Conservation (phyloP, 2,113 vertebrate genomes). For the Xenotilapia longispinis region DNA sequence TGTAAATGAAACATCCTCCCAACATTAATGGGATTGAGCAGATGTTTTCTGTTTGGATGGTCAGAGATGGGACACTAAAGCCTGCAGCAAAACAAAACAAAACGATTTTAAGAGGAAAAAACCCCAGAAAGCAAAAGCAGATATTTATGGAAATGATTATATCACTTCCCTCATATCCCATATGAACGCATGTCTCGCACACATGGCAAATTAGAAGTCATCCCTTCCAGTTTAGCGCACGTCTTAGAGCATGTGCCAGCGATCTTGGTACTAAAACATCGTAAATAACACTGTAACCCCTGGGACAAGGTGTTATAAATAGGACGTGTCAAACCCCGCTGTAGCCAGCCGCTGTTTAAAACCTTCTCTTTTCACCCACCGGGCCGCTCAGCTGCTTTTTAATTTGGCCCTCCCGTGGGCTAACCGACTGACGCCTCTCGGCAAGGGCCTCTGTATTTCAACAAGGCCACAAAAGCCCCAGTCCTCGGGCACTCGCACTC, state of each 20-base stretch:
- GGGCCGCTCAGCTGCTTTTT: constrained; percentile 79
- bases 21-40: constrained; percentile 63
- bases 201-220: constrained; percentile 67
- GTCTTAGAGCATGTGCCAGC: constrained; percentile 44
- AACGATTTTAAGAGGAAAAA: constrained; percentile 2
- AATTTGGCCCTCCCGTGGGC: constrained; percentile 79
- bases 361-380: constrained; percentile 73
- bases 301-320: constrained; percentile 87
- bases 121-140: constrained; percentile 16
- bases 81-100: constrained; percentile 57
- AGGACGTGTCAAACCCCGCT: constrained; percentile 80
- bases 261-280: constrained; percentile 38
- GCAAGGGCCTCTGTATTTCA: constrained; percentile 82
- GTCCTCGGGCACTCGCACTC: constrained; percentile 39
- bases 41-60: constrained; percentile 67
- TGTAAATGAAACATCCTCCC: constrained; percentile 61
- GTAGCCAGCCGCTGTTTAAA: constrained; percentile 68
- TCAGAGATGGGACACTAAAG: constrained; percentile 53
- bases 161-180: constrained; percentile 52
- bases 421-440: constrained; percentile 90
- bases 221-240: constrained; percentile 44
- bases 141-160: constrained; percentile 67
- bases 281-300: constrained; percentile 69
- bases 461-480: constrained; percentile 85
- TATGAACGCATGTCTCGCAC: constrained; percentile 47